Conservation (phyloP, 23 tunicate species). For the Botrylloides violaceus region DNA sequence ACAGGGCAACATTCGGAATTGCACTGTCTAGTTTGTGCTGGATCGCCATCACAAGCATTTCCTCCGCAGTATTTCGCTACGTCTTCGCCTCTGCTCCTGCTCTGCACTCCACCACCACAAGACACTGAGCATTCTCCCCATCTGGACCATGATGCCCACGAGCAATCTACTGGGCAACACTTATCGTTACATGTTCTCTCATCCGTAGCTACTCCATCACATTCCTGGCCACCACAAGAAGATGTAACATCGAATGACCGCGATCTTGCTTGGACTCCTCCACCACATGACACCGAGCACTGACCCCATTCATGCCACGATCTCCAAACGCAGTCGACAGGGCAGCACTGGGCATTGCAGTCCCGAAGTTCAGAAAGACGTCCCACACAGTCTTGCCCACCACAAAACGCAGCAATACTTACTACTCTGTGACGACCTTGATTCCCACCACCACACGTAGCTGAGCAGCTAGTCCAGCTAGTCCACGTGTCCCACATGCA, state of each 20-base stretch:
- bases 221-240: conserved; percentile 23
- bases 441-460: conserved; percentile 7
- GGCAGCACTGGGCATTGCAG: conserved; percentile 14
- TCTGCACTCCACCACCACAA: conserved; percentile 45
- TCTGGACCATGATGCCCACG: conserved; percentile 16
- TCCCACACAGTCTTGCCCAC: conserved; percentile 1
- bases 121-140: conserved; percentile 36
- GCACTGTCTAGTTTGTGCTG: conserved; percentile 2
- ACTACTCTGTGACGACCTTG: not conserved
- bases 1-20: conserved; percentile 32
- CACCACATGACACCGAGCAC: not conserved
- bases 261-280: conserved; percentile 22
- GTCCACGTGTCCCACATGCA: conserved; percentile 29
- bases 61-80: conserved; percentile 21
- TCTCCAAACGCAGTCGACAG: conserved; percentile 4
- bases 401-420: conserved; percentile 4
- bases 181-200: conserved; percentile 19
- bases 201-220: conserved; percentile 18
- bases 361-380: not conserved
- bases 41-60: conserved; percentile 7
- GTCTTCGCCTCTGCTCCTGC: conserved; percentile 16
- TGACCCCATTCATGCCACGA: conserved; percentile 9
- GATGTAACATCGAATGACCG: not conserved
- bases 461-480: conserved; percentile 24
- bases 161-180: conserved; percentile 47